These are phyloP conservation scores for Tachyglossus aculeatus DNA, from an alignment of 2,797 vertebrate species.

Conservation along the genomic window DNA sequence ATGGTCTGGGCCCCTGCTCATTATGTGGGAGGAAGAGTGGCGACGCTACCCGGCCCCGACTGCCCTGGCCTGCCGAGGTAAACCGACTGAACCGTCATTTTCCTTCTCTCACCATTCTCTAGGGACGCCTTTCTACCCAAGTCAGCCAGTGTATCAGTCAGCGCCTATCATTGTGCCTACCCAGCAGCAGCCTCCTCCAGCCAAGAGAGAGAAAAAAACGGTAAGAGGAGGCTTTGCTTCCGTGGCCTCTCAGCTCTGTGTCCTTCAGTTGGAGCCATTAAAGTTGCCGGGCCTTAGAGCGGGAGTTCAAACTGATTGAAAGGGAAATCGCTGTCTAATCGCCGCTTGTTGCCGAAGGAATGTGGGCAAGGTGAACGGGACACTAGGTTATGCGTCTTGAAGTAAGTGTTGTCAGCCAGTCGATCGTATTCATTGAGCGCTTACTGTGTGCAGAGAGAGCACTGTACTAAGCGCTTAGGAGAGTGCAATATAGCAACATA, in stretches of 20 bases:
- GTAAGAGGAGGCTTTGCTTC: constrained; percentile 71
- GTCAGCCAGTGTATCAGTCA: constrained; percentile 90
- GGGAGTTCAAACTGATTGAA: too few relatives aligned
- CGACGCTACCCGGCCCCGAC: too few relatives aligned
- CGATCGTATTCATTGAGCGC: too few relatives aligned
- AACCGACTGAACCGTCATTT: constrained; percentile 3
- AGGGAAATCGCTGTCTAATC: too few relatives aligned
- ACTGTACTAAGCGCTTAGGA: too few relatives aligned
- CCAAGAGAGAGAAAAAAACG: constrained; percentile 97
- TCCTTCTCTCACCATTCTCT: constrained; percentile 54
- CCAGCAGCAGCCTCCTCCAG: constrained; percentile 88
- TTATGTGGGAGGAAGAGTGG: too few relatives aligned
- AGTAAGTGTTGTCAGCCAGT: too few relatives aligned
- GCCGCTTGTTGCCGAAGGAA: background rate
- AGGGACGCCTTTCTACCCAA: constrained; percentile 90
- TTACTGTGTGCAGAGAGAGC: too few relatives aligned
- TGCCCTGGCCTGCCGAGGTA: background rate
- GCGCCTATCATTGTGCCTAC: constrained; percentile 98
- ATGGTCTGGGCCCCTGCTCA: too few relatives aligned
- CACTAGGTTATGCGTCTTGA: too few relatives aligned
- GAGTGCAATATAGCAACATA: too few relatives aligned
- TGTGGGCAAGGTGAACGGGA: background rate
- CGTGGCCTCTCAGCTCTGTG: background rate
- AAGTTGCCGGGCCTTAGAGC: background rate
- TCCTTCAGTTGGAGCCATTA: background rate